Base-by-base conservation (phyloP, 1,140 invertebrate genomes). In the Fragariocoptes setiger region DNA sequence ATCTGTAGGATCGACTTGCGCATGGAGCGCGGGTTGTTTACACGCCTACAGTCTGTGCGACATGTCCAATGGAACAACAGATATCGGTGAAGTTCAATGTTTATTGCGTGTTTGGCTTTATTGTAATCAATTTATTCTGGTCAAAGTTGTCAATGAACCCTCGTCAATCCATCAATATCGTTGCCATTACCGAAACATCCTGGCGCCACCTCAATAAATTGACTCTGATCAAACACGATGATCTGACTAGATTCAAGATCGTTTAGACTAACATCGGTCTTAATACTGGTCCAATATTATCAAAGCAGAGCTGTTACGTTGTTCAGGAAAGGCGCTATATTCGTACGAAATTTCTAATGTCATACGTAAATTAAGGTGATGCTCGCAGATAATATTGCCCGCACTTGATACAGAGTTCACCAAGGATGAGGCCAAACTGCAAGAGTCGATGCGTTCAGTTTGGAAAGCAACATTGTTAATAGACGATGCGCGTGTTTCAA, bases 191-290 rank as follows among this genome's bases (percentile, higher is more conserved):
- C 86, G 0, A 65, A 69, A 25, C 86, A 92, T 57, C 61, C 80
- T 49, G 86, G 86, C 17, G 86, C 83, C 1, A 85, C 78, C 15
- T 73, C 83, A 3, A 90, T 95, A 43, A 88, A 76, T 53, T 95
- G 83, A 90, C 85, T 0, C 56, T 92, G 5, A 92, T 92, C 40
- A 68, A 78, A 52, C 86, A 85, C 16, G 85, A 92, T 56, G 70
- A 71, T 40, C 66, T 67, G 37, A 85, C 75, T 5, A 86, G 86
- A 1, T 74, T 90, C 31, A 69, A 76, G 0, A 69, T 95, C 39
- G 94, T 95, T 56, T 94, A 85, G 83, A 77, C 85, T 0, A 85
- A 94, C 55, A 83, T 94, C 53, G 86, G 86, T 1, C 56, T 94
- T 3, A 86, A 94, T 53, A 92, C 85, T 0, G 86, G 86, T 15